Base-by-base conservation (phyloP, 2,888 invertebrate species). In the Caenorhabditis uteleia region DNA sequence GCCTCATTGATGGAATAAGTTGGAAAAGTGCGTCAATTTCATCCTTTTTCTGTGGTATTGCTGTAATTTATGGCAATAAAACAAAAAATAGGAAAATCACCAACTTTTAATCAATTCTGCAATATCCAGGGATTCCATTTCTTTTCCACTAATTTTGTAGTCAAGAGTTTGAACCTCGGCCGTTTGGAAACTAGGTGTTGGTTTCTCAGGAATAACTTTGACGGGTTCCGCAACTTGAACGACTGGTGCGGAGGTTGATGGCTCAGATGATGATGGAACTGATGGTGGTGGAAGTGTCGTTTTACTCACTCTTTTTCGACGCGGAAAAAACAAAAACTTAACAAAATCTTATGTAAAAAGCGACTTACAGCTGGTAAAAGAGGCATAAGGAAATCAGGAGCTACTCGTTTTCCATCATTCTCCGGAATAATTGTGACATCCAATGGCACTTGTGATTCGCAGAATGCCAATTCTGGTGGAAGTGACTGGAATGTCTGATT, bases 21-120 rank as follows among this genome's bases (percentile, higher is more conserved):
- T 47, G 14, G 48, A 66, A 59, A 36, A 66, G 58, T 50, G 65
- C 65, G 34, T 59, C 55, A 20, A 66, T 66, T 23, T 59, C 59
- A 36, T 49, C 43, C 14, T 43, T 34, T 14, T n/a, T n/a, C n/a
- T n/a, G n/a, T n/a, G n/a, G n/a, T n/a, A n/a, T n/a, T n/a, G n/a
- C n/a, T n/a, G n/a, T n/a, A n/a, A n/a, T n/a, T n/a, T n/a, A n/a
- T n/a, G n/a, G n/a, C n/a, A n/a, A n/a, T n/a, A n/a, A n/a, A n/a
- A n/a, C n/a, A n/a, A n/a, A n/a, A n/a, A n/a, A n/a, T n/a, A n/a
- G n/a, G n/a, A n/a, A n/a, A n/a, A n/a, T n/a, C n/a, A n/a, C n/a
- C n/a, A n/a, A n/a, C n/a, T n/a, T n/a, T n/a, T n/a, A n/a, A n/a
- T n/a, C n/a, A n/a, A 14, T 38, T 56, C 56, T 56, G 31, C 29